Base-by-base conservation (phyloP, 2,888 invertebrate genomes). In the Glyphotaelius pellucidus region DNA sequence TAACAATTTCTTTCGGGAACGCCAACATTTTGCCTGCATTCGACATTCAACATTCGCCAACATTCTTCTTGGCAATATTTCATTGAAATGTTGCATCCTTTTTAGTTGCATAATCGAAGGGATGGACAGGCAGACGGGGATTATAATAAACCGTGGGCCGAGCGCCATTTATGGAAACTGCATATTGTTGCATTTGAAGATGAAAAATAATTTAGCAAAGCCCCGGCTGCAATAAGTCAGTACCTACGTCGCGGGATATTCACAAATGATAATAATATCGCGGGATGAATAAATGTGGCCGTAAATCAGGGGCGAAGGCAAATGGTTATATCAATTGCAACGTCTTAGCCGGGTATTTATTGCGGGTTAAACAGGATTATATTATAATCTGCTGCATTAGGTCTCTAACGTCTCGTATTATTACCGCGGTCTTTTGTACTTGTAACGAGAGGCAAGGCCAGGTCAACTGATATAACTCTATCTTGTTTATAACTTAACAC, bases 141-240 rank as follows among this genome's bases (percentile, higher is more conserved):
- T 32, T 81, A 32, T 32, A 32, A 83, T 32, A 38, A 25, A 38
- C 83, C 83, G 83, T 83, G 83, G 83, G 83, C 25, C 83, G 83
- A 32, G 25, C 11, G 32, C 83, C 83, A 83, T 83, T 35, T 83
- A 83, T 35, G 83, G 83, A 38, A 83, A 83, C 35, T 35, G 32
- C 35, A 32, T 83, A 83, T 83, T 83, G 83, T 83, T 83, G 38
- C 35, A 38, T 83, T 83, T 83, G 83, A 83, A 19, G 83, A 35
- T 83, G 83, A 83, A 83, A 83, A 83, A 83, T 83, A 83, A 25
- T 83, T 83, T 83, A 35, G 83, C 83, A 83, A 83, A 32, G 32
- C 83, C 35, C 83, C 83, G 11, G 83, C 83, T 67, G 67, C 83
- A 35, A 83, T 35, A 35, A 83, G 83, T 35, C 35, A 32, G 52